Base-by-base conservation (phyloP, 2,888 invertebrate genomes). In the Synergus umbraculus region DNA sequence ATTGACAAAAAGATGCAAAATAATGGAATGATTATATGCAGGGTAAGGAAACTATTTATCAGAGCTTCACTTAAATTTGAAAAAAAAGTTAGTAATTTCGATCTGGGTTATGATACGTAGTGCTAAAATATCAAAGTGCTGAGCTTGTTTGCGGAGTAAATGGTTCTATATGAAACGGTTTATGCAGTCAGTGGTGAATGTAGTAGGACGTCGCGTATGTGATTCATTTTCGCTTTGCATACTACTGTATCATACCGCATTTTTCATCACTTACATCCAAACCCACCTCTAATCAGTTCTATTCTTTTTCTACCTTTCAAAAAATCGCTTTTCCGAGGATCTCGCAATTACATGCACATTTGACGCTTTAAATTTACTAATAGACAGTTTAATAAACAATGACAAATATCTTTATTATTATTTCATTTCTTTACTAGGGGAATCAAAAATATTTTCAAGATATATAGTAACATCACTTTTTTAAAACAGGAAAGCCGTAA, bases 201-300 rank as follows among this genome's bases (percentile, higher is more conserved):
- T 84, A 83, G 81, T 77, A 83, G 83, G 84, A 79, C 85, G 76
- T 82, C 83, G 79, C 77, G 82, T 80, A 82, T 80, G 84, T 82
- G 85, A 86, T 86, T 85, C 86, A 87, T 87, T 86, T 85, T 83
- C 60, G 69, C 82, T 79, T 87, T 85, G 84, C 87, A 88, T 83
- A 86, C 81, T 83, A 83, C 83, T 87, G 84, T 82, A 86, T 85
- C 85, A 85, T 87, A 85, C 87, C 86, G 88, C 85, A 87, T 88
- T 88, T 86, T 87, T 88, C 87, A 88, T 86, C 88, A 83, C 76
- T 78, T 82, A 77, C 44, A 67, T 44, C 37, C 64, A 2, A 66
- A 81, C 81, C 76, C 73, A 81, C 80, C 79, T 79, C 79, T 77
- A 80, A 77, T 41, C 37, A 64, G 12, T 78, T 66, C 54, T 22